Evolutionary conservation across 2,888 invertebrate species (phyloP), one percentile per base, ranked within the genome.

Genomic region (Harpalus rubripes): DNA sequence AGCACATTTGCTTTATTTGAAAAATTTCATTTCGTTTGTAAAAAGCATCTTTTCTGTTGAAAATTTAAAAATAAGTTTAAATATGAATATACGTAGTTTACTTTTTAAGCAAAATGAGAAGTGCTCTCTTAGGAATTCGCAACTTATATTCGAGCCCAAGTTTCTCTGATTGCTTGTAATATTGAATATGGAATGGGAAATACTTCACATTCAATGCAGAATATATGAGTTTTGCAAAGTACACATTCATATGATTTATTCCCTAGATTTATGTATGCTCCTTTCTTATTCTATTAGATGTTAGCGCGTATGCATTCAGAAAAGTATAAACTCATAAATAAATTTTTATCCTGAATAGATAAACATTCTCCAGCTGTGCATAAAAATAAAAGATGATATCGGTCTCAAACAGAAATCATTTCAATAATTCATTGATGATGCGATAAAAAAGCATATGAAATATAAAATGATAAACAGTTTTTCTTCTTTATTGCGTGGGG

Each of bases 151-250:
- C 68, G 68, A 68, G 18, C 12, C 2, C 44, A 74, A 74, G 72
- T 74, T 74, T 18, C 72, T 74, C 72, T 74, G 72, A 74, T 74
- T 44, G 44, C 72, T 18, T 74, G 52, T 74, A 74, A 44, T 74
- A 74, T 74, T 44, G 72, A 74, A 74, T 74, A 74, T 74, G 72
- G 41, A 74, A 74, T 44, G 44, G 41, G 18, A 44, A 44, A 74
- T 74, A 5, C 18, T 74, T 44, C 72, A 18, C 44, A 18, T 74
- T 44, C 41, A 44, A 74, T 74, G 18, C 72, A 74, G 16, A 74
- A 74, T 74, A 74, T 74, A 74, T 74, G 72, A 74, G 44, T 7
- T 44, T 74, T 2, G 41, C 16, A 44, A 16, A 44, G 39, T 32
- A 74, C 3, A 41, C 72, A 74, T 44, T 44, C 18, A 41, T 74